Percentiles rank a stretch among this genome's conserved stretches.
These are phyloP conservation scores for Lepus oiostolus DNA, from an alignment of 2,797 vertebrate genomes.

Conservation along the genomic window DNA sequence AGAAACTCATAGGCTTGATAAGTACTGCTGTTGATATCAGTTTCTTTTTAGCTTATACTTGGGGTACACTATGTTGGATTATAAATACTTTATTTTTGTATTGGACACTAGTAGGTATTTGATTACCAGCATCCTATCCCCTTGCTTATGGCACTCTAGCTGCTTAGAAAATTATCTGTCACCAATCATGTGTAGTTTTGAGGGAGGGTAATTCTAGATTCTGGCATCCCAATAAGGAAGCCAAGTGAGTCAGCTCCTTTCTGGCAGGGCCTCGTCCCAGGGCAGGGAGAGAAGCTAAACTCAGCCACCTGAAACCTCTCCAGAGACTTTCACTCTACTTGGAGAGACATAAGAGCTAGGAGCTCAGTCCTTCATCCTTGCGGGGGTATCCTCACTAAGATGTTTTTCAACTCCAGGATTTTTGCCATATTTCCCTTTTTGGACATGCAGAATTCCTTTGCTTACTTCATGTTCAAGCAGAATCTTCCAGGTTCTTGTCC, in stretches of 20 bases:
- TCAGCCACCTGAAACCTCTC: neutral
- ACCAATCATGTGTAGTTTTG: neutral
- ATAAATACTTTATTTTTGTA: slow-evolving; percentile 16
- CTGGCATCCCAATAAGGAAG: neutral
- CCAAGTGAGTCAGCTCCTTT: neutral
- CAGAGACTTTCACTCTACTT: neutral
- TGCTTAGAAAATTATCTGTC: neutral
- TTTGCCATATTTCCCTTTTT: neutral
- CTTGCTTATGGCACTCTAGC: neutral
- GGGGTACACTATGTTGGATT: neutral
- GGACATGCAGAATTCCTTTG: neutral
- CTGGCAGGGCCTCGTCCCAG: neutral
- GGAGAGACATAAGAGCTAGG: neutral
- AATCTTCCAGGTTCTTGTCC: neutral
- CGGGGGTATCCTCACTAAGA: neutral
- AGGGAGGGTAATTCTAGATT: slow-evolving; percentile 12
- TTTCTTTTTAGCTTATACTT: neutral
- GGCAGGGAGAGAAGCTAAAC: neutral
- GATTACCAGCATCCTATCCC: neutral
- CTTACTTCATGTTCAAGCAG: neutral
- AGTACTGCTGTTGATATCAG: neutral
- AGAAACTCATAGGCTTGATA: neutral
- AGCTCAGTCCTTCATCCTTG: neutral
- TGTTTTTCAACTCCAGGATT: neutral
- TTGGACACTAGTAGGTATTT: neutral